Evolutionary conservation across 2,888 invertebrate genomes (phyloP), one percentile per base, ranked within the genome.

Genomic region (Tolmerus cingulatus): DNA sequence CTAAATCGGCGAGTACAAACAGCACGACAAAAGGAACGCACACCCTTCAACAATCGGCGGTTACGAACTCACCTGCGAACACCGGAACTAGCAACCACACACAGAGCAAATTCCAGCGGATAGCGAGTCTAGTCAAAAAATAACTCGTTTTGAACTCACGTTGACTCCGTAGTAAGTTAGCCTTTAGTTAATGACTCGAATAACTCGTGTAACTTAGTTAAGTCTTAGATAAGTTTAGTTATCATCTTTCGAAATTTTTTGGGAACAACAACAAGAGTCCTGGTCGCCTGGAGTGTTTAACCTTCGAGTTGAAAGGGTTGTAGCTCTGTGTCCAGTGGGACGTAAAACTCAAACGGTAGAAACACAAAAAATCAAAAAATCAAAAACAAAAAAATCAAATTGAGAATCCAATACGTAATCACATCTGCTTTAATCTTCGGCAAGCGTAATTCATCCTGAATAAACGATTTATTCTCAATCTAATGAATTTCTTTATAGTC

Each of bases 101-200:
- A 57, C 89, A 89, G 84, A 89, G 84, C 88, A 89, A 89, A 88
- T 89, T 89, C 74, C 79, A 88, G 55, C 84, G 89, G 85, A 89
- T 89, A 88, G 89, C 89, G 79, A 89, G 74, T 87, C 89, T 89
- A 89, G 89, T 89, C 89, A 89, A 89, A 81, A 89, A 89, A 88
- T 89, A 87, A 87, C 51, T 78, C 66, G 4, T 55, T 86, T 86
- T 84, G 37, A 66, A 66, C n/a, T 66, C 19, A 84, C 57, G 66
- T 84, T 84, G 19, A 57, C 34, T 19, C 23, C 37, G 66, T 74
- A 74, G 74, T 57, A 66, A 84, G 51, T 1, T 84, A 57, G 57
- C 43, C 37, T 57, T 84, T 66, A 84, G 84, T 84, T 37, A 81
- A 81, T 55, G 40, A 37, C 84, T 84, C 84, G 84, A 84, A 66